Conservation (phyloP, 2,113 vertebrate genomes). For the Dromaius novaehollandiae region DNA sequence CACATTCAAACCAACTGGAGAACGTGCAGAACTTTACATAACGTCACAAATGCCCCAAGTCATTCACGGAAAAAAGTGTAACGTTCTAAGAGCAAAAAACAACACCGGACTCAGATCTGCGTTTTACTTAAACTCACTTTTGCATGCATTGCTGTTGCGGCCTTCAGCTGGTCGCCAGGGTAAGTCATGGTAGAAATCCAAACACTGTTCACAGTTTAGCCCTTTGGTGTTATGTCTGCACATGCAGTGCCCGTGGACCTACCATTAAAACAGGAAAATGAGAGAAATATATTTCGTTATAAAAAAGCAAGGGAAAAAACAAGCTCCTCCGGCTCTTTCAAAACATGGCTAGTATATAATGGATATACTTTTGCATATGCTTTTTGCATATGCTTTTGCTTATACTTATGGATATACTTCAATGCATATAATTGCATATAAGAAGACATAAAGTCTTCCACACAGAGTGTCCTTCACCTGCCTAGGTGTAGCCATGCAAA, state of each 20-base stretch:
- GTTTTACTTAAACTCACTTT: constrained; percentile 80
- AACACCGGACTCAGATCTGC: background rate
- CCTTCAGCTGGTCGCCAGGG: constrained; percentile 97
- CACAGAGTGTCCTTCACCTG: background rate
- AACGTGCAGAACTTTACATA: background rate
- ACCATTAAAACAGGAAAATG: background rate
- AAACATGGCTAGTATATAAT: background rate
- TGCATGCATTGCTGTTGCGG: constrained; percentile 93
- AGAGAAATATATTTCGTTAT: background rate
- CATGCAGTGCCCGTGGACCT: constrained; percentile 98
- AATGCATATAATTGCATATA: background rate
- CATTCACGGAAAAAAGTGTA: background rate
- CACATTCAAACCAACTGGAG: background rate
- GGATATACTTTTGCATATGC: background rate
- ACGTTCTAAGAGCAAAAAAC: background rate
- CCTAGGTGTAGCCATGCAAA: background rate
- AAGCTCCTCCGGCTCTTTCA: background rate
- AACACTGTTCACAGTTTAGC: constrained; percentile 93
- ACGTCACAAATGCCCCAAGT: background rate
- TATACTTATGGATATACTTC: background rate
- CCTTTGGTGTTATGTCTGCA: constrained; percentile 97
- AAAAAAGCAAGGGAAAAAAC: background rate
- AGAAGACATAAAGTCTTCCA: background rate
- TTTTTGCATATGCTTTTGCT: background rate
- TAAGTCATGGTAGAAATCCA: constrained; percentile 94